Evolutionary conservation across 2,797 vertebrate genomes (phyloP).

Genomic region (Agapornis canus): DNA sequence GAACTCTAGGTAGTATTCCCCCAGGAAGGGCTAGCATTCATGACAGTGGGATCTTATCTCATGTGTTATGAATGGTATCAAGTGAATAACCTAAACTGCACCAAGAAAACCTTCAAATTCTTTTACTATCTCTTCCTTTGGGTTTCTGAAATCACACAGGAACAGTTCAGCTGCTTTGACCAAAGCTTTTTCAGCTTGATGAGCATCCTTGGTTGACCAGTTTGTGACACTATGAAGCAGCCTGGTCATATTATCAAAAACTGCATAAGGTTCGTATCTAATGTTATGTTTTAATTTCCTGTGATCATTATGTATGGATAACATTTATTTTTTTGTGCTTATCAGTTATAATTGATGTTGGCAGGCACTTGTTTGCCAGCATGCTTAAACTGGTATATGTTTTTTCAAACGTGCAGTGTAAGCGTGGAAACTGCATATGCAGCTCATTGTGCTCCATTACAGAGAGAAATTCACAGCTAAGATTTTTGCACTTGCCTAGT

Average conservation of each 20-base stretch:
- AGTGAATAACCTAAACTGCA: not conserved
- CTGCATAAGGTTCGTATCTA: not conserved
- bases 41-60: not conserved
- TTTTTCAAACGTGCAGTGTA: constrained; percentile 14
- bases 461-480: constrained; percentile 62
- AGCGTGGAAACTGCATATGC: constrained; percentile 65
- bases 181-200: not conserved
- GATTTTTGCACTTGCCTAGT: constrained; percentile 44
- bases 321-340: not conserved
- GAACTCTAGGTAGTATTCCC: not conserved
- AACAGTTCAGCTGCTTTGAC: not conserved
- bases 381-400: constrained; percentile 5
- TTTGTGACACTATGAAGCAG: not conserved
- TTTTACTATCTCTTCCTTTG: not conserved
- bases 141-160: not conserved
- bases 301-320: not conserved
- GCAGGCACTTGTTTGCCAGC: not conserved
- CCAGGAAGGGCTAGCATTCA: not conserved
- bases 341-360: not conserved
- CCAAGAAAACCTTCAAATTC: not conserved
- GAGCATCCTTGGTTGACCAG: not conserved
- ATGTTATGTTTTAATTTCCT: not conserved
- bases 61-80: not conserved
- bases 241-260: not conserved
- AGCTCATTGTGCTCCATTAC: constrained; percentile 46